Evolutionary conservation across 1,140 invertebrate genomes (phyloP), one percentile per base, ranked within the genome.

Genomic region (Oppia nitens): DNA sequence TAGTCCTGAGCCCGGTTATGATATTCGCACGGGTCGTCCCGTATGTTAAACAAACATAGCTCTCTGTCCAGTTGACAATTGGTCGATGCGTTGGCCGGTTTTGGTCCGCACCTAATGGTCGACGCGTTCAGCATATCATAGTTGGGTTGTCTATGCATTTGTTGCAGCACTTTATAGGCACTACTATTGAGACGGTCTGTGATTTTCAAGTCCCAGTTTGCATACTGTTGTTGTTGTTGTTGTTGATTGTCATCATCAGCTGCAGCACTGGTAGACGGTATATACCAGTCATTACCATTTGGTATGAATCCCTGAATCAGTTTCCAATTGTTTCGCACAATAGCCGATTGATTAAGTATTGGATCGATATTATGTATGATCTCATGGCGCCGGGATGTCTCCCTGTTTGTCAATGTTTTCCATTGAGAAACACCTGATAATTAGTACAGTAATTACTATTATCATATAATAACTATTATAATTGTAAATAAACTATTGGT

Each of bases 311-410:
- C 87, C 72, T 83, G 78, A 11, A 88, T 68, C 2, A 91, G 59
- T 72, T 95, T 94, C 82, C 84, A 93, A 27, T 84, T 73, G n/a
- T 78, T 81, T 2, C 81, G 67, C 0, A 81, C 82, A 3, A 93
- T 69, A 0, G 81, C 80, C 0, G 83, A 78, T 62, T 78, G 80
- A n/a, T 80, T 79, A 61, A 72, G 81, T 23, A 81, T 78, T 60
- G 88, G 82, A 68, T 95, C 90, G 59, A 94, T 92, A 68, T 93
- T 94, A 64, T 91, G 87, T 0, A 94, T 70, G 27, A 92, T 73
- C 48, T 76, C 75, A 2, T 69, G 77, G 48, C 88, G 73, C 0
- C 77, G 75, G 0, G 85, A 83, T 17, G 60, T 14, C 3, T 66
- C 64, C 65, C 83, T 75, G 32, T 79, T 68, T 0, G 77, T 77